Evolutionary conservation across 2,888 invertebrate species (phyloP), one percentile per base, ranked within the genome.

Genomic region (Meteorus cinctellus): DNA sequence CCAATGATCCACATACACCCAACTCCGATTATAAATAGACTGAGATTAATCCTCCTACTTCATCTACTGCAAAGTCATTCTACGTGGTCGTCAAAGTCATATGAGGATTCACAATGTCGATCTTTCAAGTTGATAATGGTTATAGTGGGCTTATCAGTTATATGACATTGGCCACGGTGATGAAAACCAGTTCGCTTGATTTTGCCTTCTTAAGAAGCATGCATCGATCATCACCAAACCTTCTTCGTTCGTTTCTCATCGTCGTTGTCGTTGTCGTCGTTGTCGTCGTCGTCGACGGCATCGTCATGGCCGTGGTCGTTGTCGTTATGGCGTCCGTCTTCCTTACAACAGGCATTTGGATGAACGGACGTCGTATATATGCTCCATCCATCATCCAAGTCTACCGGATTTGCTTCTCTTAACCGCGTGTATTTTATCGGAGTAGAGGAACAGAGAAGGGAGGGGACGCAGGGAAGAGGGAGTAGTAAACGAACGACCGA

Each of bases 191-290:
- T 83, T 84, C 81, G 41, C 82, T 81, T 80, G 83, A 84, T 85
- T 86, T 83, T 73, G 82, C 84, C 82, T 83, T 82, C 83, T 81
- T 81, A 81, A 86, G 82, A 82, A 81, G 82, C 82, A 67, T 84
- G 84, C 88, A 89, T 89, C 89, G 88, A 89, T 89, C 89, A 89
- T 88, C 87, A 84, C 83, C 82, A 86, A 87, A 86, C 86, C 83
- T 63, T 66, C 27, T 55, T 86, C 85, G 88, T 86, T 88, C 85
- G 86, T 80, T 84, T 82, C 82, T 80, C 84, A 80, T 77, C 82
- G n/a, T 10, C 10, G n/a, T 8, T 24, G 24, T 24, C 24, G 24
- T 1, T 1, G 24, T 24, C 1, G 24, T 24, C 24, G 24, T 24
- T 1, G 24, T 48, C 24, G 24, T 24, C 1, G 24, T 24, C 24